Conservation (phyloP, 2,113 vertebrate genomes). For the Dascyllus trimaculatus region DNA sequence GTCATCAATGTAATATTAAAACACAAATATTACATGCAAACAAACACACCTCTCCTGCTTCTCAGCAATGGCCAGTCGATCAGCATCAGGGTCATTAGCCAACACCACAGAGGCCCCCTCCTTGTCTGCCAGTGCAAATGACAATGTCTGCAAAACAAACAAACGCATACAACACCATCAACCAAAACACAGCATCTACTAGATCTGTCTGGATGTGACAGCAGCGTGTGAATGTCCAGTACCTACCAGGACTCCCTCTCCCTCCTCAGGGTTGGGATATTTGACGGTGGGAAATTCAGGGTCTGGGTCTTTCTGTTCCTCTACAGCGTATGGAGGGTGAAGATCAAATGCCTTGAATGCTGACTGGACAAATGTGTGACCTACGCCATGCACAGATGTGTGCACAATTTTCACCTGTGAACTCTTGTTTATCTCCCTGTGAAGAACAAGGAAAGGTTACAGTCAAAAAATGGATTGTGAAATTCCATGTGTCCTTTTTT, state of each 20-base stretch:
- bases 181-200: background rate
- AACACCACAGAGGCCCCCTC: conserved; percentile 91
- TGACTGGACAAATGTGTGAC: conserved; percentile 92
- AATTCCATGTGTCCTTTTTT: background rate
- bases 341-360: conserved; percentile 94
- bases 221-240: background rate
- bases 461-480: background rate
- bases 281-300: conserved; percentile 97
- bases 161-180: conserved; percentile 5
- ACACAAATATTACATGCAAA: background rate
- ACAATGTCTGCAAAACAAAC: conserved; percentile 88
- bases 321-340: conserved; percentile 91
- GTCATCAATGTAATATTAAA: background rate
- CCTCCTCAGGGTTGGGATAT: conserved; percentile 98
- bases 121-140: conserved; percentile 93
- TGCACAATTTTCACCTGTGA: conserved; percentile 93
- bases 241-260: conserved; percentile 94
- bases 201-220: background rate
- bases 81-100: conserved; percentile 97
- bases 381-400: conserved; percentile 96
- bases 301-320: conserved; percentile 95
- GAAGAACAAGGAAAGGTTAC: conserved; percentile 4
- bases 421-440: conserved; percentile 91
- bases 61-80: conserved; percentile 95
- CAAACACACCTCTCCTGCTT: conserved; percentile 88